Percentiles rank a stretch among this genome's conserved stretches.
These are phyloP conservation scores for Phylloscopus trochiloides DNA, from an alignment of 2,113 vertebrate genomes.

Conservation along the genomic window DNA sequence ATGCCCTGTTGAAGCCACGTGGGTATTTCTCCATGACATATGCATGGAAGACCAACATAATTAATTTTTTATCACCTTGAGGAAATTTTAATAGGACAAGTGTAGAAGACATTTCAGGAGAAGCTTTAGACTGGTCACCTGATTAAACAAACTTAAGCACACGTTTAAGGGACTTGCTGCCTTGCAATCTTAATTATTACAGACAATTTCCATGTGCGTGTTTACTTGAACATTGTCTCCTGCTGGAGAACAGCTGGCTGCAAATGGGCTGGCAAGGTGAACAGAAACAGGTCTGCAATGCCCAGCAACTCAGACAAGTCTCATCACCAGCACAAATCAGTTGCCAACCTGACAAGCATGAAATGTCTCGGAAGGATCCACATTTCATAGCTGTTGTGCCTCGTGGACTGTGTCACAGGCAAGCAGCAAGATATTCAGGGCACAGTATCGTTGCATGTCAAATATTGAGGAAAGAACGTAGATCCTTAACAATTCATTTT, in stretches of 20 bases:
- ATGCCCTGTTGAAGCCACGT: not conserved
- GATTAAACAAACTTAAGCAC: not conserved
- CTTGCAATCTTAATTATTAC: not conserved
- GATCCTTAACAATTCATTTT: not conserved
- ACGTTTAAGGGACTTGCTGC: not conserved
- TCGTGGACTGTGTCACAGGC: not conserved
- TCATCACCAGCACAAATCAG: not conserved
- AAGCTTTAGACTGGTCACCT: not conserved
- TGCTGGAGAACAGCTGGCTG: slow-evolving; percentile 47
- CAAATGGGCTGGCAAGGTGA: slow-evolving; percentile 49
- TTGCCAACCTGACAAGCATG: not conserved
- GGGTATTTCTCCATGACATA: not conserved
- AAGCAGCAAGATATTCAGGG: not conserved
- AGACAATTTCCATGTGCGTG: not conserved
- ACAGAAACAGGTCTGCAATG: slow-evolving; percentile 34
- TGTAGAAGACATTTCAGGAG: not conserved
- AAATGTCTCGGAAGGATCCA: not conserved
- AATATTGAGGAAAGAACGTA: not conserved
- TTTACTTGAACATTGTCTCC: slow-evolving; percentile 30
- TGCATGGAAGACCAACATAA: not conserved
- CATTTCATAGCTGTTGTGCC: not conserved
- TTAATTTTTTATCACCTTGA: not conserved
- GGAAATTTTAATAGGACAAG: not conserved
- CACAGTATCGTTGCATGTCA: not conserved
- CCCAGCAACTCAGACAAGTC: not conserved